These are phyloP conservation scores for Tholera decimalis DNA, from an alignment of 2,888 invertebrate genomes.

Conservation along the genomic window DNA sequence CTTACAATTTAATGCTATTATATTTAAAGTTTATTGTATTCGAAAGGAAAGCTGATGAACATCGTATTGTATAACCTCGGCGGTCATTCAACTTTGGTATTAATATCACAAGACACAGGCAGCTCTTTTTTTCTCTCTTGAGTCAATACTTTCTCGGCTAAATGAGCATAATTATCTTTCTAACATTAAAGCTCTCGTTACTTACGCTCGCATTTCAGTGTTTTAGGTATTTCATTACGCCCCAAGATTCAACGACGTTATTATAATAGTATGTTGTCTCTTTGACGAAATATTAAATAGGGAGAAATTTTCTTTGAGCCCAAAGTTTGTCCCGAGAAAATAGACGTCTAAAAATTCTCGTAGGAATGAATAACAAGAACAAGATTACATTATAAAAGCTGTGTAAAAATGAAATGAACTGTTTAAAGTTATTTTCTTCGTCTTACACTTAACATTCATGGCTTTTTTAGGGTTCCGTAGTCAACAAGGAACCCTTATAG, in stretches of 20 bases:
- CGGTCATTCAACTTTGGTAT: background rate
- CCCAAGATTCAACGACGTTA: constrained; percentile 6
- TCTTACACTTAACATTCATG: too few relatives aligned
- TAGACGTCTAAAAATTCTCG: constrained; percentile 20
- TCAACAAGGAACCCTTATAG: too few relatives aligned
- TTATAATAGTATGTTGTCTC: constrained; percentile 12
- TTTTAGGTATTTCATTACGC: constrained; percentile 30
- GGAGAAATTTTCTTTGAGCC: constrained; percentile 25
- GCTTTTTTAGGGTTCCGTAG: too few relatives aligned
- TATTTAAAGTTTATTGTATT: constrained; percentile 10
- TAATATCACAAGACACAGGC: background rate
- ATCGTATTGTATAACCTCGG: background rate
- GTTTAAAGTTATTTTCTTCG: constrained; percentile 6
- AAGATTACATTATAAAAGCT: constrained; percentile 25
- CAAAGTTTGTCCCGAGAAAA: constrained; percentile 15
- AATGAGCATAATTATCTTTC: constrained; percentile 20
- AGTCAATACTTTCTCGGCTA: constrained; percentile 9
- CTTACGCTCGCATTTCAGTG: constrained; percentile 1
- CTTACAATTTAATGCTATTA: constrained; percentile 22
- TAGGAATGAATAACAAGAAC: constrained; percentile 21
- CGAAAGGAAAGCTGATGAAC: constrained; percentile 1
- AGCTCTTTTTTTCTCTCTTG: background rate
- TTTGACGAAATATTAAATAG: constrained; percentile 37
- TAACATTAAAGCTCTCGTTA: constrained; percentile 16
- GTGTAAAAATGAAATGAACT: constrained; percentile 9